Evolutionary conservation across 2,888 invertebrate species (phyloP).

Genomic region (Leucophenga montana): DNA sequence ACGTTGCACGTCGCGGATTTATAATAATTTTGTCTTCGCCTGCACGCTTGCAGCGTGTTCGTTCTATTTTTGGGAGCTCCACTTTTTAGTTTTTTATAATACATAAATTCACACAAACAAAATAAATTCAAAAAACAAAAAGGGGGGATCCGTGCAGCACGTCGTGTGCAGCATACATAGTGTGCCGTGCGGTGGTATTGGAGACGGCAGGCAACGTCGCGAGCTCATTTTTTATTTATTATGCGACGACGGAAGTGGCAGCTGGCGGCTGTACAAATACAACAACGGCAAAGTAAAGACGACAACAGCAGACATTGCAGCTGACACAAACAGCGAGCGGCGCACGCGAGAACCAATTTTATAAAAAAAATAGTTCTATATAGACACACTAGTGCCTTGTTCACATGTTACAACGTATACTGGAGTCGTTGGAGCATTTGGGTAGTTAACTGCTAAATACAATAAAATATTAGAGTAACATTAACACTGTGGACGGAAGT

Average conservation of each 20-base stretch:
- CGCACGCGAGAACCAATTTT: not conserved
- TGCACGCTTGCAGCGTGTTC: slow-evolving; percentile 25
- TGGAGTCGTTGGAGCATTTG: slow-evolving; percentile 45
- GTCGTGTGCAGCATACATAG: not conserved
- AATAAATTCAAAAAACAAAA: slow-evolving; percentile 12
- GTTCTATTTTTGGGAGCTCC: slow-evolving; percentile 55
- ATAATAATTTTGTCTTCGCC: slow-evolving; percentile 13
- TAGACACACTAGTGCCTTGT: slow-evolving; percentile 5
- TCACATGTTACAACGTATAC: slow-evolving; percentile 50
- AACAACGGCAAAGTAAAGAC: slow-evolving; percentile 7
- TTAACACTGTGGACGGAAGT: too few species aligned
- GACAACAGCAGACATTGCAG: slow-evolving; percentile 29
- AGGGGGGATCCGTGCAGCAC: slow-evolving; percentile 29
- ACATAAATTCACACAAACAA: slow-evolving; percentile 20
- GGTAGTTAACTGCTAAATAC: slow-evolving; percentile 35
- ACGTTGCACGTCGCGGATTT: slow-evolving; percentile 43
- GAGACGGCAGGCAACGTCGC: slow-evolving; percentile 33
- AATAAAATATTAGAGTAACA: too few species aligned
- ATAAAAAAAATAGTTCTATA: not conserved
- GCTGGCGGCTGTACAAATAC: slow-evolving; percentile 27
- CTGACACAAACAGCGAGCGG: slow-evolving; percentile 25
- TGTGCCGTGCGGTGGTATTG: not conserved
- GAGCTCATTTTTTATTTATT: slow-evolving; percentile 42
- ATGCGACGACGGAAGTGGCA: slow-evolving; percentile 39
- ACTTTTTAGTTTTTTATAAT: slow-evolving; percentile 42